A percentile compares a stretch with the other conserved stretches of the same genome.
Conservation (phyloP, 2,113 vertebrate species). For the Pomatorhinus ruficollis region DNA sequence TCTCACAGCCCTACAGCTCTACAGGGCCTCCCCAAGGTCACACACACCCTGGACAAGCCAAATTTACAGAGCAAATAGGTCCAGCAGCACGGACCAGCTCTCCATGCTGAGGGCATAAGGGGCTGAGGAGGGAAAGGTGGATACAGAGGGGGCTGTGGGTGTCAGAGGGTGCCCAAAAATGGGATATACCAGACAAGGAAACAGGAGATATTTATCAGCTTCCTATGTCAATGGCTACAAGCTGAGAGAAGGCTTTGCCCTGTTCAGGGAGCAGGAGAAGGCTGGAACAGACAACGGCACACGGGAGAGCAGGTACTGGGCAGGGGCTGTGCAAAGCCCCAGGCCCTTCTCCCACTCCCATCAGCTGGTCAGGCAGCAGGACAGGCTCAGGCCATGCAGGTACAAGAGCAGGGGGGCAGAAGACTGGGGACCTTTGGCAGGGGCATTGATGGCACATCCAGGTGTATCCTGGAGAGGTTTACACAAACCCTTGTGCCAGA, state of each 20-base stretch:
- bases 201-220: not conserved
- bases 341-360: not conserved
- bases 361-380: not conserved
- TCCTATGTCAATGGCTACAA: not conserved
- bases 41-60: not conserved
- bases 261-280: not conserved
- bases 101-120: not conserved
- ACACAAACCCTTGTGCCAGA: rapidly evolving
- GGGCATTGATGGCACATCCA: rapidly evolving
- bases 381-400: not conserved
- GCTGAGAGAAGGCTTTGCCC: not conserved
- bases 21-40: not conserved
- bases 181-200: not conserved
- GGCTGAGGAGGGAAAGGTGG: not conserved
- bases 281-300: not conserved
- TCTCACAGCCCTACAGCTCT: not conserved
- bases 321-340: not conserved
- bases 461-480: not conserved
- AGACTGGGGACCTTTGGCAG: not conserved
- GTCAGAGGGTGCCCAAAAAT: not conserved
- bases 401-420: not conserved
- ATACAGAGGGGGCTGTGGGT: not conserved
- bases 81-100: rapidly evolving
- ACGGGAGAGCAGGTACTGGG: rapidly evolving
- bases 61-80: not conserved